These are phyloP conservation scores for Drosophila melanosoma DNA, from an alignment of 2,888 invertebrate species.

Conservation along the genomic window DNA sequence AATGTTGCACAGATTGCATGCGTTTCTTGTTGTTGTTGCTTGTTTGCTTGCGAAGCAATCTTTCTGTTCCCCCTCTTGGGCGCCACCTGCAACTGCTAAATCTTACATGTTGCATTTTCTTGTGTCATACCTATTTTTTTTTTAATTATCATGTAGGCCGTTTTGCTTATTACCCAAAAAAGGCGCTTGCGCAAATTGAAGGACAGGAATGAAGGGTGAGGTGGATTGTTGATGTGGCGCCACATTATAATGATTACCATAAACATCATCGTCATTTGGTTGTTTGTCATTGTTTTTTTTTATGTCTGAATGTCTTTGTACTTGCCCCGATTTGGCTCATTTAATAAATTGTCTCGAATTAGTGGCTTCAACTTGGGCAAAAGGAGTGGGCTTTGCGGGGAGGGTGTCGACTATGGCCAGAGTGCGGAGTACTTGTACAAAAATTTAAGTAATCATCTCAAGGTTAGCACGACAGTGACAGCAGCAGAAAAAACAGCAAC, in stretches of 20 bases:
- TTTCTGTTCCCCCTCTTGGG: constrained; percentile 24
- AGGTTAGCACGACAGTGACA: constrained; percentile 79
- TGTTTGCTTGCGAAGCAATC: constrained; percentile 25
- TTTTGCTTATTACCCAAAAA: constrained; percentile 63
- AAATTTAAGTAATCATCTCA: constrained; percentile 78
- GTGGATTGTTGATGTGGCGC: constrained; percentile 38
- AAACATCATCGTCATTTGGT: constrained; percentile 48
- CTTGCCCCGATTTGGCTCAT: constrained; percentile 67
- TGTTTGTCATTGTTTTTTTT: constrained; percentile 41
- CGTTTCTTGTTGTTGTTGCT: constrained; percentile 21
- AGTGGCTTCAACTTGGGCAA: constrained; percentile 45
- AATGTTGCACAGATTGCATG: constrained; percentile 50
- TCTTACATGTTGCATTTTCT: constrained; percentile 45
- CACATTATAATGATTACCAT: constrained; percentile 49
- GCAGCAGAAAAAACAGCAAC: constrained; percentile 20
- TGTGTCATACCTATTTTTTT: constrained; percentile 46
- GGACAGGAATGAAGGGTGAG: constrained; percentile 13
- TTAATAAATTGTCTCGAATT: constrained; percentile 75
- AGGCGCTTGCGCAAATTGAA: constrained; percentile 57
- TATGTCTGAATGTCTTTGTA: constrained; percentile 27
- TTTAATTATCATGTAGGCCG: constrained; percentile 74
- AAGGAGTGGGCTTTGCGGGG: neutral
- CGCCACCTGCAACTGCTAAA: constrained; percentile 11
- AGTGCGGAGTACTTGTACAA: constrained; percentile 50
- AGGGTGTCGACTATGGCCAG: constrained; percentile 33